Evolutionary conservation across 64 coral and sea anemone species (phyloP).

Genomic region (Orbicella faveolata): DNA sequence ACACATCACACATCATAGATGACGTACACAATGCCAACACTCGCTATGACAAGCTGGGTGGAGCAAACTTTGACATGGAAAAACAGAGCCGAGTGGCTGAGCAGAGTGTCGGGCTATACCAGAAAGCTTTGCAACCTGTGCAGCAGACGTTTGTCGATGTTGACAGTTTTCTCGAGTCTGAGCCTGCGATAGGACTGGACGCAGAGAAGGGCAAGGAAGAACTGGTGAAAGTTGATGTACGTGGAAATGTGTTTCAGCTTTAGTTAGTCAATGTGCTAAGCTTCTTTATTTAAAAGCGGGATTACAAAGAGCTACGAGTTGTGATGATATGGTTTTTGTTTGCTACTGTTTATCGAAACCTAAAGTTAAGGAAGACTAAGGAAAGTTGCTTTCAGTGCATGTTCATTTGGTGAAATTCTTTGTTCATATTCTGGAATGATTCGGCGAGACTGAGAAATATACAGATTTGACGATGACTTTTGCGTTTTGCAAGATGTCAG

Average conservation of each 20-base stretch:
- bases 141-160: slow-evolving; percentile 57
- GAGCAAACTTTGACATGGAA: slow-evolving; percentile 75
- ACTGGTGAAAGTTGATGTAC: slow-evolving; percentile 63
- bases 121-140: slow-evolving; percentile 71
- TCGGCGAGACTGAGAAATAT: too few relatives aligned
- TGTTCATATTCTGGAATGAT: too few relatives aligned
- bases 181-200: slow-evolving; percentile 75
- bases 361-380: too few relatives aligned
- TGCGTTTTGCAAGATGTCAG: too few relatives aligned
- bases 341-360: too few relatives aligned
- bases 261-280: not conserved
- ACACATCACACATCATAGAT: slow-evolving; percentile 65
- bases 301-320: too few relatives aligned
- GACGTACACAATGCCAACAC: slow-evolving; percentile 65
- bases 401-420: too few relatives aligned
- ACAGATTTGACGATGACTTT: too few relatives aligned
- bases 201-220: slow-evolving; percentile 83
- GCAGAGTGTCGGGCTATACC: slow-evolving; percentile 75
- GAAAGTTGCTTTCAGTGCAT: too few relatives aligned
- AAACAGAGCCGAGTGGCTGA: slow-evolving; percentile 70
- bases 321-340: too few relatives aligned
- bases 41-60: slow-evolving; percentile 73
- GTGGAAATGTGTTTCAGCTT: not conserved
- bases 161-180: slow-evolving; percentile 73
- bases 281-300: not conserved